phyloP scores from a whole-genome alignment of 2,888 invertebrate genomes.

The Pegoplata infirma region DNA sequence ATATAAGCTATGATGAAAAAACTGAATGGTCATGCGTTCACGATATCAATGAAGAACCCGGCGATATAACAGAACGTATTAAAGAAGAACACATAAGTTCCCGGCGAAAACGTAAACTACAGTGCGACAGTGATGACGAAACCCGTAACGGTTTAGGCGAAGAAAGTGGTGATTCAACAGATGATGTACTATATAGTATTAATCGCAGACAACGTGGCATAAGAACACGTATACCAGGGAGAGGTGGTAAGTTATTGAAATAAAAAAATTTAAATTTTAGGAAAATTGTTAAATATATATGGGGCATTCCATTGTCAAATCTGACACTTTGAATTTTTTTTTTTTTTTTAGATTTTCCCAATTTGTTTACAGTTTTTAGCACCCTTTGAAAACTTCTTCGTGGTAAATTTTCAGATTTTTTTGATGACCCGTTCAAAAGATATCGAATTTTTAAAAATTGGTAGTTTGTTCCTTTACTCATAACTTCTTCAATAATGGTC shows the following conservation, averaged over 20 bases:
- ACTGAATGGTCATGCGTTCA: slow-evolving; percentile 97
- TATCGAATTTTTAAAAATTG: too few relatives aligned
- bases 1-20: slow-evolving; percentile 90
- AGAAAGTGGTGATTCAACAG: slow-evolving; percentile 50
- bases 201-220: slow-evolving; percentile 58
- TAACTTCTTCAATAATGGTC: too few relatives aligned
- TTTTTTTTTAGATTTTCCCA: too few relatives aligned
- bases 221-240: slow-evolving; percentile 36
- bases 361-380: too few relatives aligned
- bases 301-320: too few relatives aligned
- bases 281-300: too few relatives aligned
- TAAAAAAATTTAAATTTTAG: not conserved
- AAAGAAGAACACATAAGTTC: slow-evolving; percentile 64
- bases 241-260: slow-evolving; percentile 6
- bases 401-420: too few relatives aligned
- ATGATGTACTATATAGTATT: slow-evolving; percentile 58
- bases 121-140: slow-evolving; percentile 66
- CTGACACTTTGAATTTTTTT: too few relatives aligned
- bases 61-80: slow-evolving; percentile 75
- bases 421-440: too few relatives aligned
- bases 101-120: slow-evolving; percentile 67
- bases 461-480: too few relatives aligned
- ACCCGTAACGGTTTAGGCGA: slow-evolving; percentile 51
- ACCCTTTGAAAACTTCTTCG: too few relatives aligned
- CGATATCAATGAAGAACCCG: slow-evolving; percentile 87